These are phyloP conservation scores for Drosophila parabipectinata DNA, from an alignment of 1,140 invertebrate genomes.

Conservation along the genomic window DNA sequence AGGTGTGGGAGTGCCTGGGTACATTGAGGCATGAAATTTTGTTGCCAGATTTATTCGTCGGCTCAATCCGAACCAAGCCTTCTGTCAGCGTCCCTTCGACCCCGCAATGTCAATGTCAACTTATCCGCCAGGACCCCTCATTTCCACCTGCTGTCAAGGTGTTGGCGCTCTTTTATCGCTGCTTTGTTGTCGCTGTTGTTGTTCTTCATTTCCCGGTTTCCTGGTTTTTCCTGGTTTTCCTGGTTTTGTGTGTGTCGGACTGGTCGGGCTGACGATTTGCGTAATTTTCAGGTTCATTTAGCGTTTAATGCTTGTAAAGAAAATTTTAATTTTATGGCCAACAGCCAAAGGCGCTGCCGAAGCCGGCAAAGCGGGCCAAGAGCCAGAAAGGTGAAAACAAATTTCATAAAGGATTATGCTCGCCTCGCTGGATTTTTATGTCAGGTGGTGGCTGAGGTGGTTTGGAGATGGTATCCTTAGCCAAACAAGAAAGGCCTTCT, in stretches of 20 bases:
- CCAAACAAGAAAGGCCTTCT: constrained; percentile 2
- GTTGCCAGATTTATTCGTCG: constrained; percentile 67
- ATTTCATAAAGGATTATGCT: constrained; percentile 76
- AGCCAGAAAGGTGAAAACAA: constrained; percentile 58
- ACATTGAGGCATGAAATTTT: constrained; percentile 59
- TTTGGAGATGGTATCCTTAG: constrained; percentile 8
- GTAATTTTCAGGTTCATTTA: constrained; percentile 84
- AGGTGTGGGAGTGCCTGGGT: constrained; percentile 16
- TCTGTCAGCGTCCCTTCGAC: constrained; percentile 17
- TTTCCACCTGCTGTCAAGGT: constrained; percentile 41
- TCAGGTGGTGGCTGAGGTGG: background rate
- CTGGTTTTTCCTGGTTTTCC: background rate
- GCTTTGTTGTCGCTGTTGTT: constrained; percentile 45
- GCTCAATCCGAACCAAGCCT: constrained; percentile 57
- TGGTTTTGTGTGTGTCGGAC: constrained; percentile 10
- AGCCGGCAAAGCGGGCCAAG: constrained; percentile 8
- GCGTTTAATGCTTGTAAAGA: constrained; percentile 83
- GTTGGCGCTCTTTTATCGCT: constrained; percentile 59
- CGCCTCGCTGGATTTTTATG: constrained; percentile 59
- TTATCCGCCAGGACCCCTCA: constrained; percentile 4
- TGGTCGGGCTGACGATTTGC: constrained; percentile 65
- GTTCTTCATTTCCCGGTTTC: constrained; percentile 24
- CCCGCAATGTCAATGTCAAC: constrained; percentile 69
- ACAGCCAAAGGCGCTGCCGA: constrained; percentile 57
- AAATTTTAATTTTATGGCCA: constrained; percentile 82